These are phyloP conservation scores for Acanthosepion esculentum DNA, from an alignment of 2,888 invertebrate species.

Conservation along the genomic window DNA sequence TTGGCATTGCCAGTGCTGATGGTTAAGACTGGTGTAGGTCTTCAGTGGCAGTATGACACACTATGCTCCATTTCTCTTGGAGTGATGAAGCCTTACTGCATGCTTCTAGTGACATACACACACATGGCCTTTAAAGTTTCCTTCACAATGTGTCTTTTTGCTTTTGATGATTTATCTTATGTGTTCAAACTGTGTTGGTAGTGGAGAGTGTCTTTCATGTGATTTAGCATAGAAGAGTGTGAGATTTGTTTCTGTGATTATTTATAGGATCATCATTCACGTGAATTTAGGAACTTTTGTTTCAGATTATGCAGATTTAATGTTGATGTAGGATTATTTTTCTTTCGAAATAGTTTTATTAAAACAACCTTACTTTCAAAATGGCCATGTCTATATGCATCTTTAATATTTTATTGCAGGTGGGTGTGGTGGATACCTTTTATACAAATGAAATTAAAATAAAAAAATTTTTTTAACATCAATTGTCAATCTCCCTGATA, in stretches of 20 bases:
- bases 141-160: background rate
- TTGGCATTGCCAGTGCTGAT: background rate
- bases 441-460: too few relatives aligned
- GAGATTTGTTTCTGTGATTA: background rate
- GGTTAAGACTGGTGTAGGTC: background rate
- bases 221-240: background rate
- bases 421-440: too few relatives aligned
- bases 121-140: constrained; percentile 2
- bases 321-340: too few relatives aligned
- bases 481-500: too few relatives aligned
- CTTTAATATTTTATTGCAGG: too few relatives aligned
- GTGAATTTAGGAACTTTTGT: too few relatives aligned
- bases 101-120: background rate
- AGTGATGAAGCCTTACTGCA: constrained; percentile 13
- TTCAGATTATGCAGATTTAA: too few relatives aligned
- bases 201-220: background rate
- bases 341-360: too few relatives aligned
- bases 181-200: background rate
- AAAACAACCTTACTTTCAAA: too few relatives aligned
- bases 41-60: background rate
- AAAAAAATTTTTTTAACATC: too few relatives aligned
- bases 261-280: background rate
- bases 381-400: too few relatives aligned
- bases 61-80: background rate
- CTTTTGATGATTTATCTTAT: background rate